Conservation (phyloP, 2,797 vertebrate species). For the Sebastes paucispinis region DNA sequence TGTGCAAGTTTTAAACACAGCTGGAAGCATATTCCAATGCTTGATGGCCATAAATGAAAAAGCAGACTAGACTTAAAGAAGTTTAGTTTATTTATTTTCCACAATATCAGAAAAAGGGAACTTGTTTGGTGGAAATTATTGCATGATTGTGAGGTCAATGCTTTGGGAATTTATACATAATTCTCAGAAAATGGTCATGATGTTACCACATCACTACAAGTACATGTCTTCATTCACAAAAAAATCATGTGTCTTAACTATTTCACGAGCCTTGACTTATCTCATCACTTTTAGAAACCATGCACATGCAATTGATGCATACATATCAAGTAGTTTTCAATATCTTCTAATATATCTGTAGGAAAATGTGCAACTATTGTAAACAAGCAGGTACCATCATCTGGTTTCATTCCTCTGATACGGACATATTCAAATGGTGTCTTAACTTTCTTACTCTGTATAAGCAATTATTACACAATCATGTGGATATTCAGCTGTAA, state of each 20-base stretch:
- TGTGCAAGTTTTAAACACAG: not conserved
- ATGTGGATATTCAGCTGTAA: not conserved
- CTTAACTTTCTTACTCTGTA: not conserved
- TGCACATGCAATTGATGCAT: not conserved
- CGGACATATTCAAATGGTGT: too few relatives aligned
- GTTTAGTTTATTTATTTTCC: not conserved
- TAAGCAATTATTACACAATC: not conserved
- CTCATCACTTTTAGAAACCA: not conserved
- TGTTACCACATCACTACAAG: not conserved
- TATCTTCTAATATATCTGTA: not conserved
- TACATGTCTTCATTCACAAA: not conserved
- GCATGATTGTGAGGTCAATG: not conserved
- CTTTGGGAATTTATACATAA: not conserved
- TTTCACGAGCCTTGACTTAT: not conserved
- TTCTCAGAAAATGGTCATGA: not conserved
- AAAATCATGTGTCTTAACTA: not conserved
- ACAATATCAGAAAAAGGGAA: too few relatives aligned
- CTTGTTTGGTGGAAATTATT: not conserved
- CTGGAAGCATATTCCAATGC: not conserved
- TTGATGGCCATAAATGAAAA: not conserved
- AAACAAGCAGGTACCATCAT: not conserved
- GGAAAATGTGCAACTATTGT: not conserved
- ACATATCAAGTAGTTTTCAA: not conserved
- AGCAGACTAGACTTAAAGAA: not conserved
- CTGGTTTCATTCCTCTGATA: not conserved